A percentile compares a stretch with the other conserved stretches of the same genome.
These are phyloP conservation scores for Heterotis niloticus DNA, from an alignment of 2,113 vertebrate genomes.

Conservation along the genomic window DNA sequence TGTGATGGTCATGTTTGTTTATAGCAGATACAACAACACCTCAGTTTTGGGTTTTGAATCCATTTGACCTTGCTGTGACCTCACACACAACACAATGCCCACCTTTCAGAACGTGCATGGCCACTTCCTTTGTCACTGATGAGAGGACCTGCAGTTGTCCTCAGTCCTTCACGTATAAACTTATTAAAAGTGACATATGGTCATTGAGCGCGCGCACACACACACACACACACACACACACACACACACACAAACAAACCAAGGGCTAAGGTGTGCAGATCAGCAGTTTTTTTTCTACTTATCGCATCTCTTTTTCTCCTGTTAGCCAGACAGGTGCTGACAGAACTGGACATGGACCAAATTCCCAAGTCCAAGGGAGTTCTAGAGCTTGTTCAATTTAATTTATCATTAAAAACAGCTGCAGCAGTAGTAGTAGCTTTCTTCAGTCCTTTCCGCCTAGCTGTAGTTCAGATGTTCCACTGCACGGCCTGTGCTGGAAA, in stretches of 20 bases:
- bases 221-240: no score
- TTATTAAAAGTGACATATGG: no score
- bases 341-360: neutral
- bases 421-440: neutral
- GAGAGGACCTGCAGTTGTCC: neutral
- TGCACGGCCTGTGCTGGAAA: slow-evolving; percentile 28
- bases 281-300: no score
- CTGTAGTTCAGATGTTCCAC: slow-evolving; percentile 44
- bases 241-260: neutral
- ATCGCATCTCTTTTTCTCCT: no score
- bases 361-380: neutral
- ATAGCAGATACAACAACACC: neutral
- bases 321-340: neutral
- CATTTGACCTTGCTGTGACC: slow-evolving; percentile 14
- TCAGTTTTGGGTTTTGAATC: neutral
- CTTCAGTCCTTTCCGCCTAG: no score
- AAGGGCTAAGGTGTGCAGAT: neutral
- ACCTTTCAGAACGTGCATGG: neutral
- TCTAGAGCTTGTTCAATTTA: neutral
- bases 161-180: neutral
- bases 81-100: neutral
- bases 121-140: neutral
- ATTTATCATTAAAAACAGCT: neutral
- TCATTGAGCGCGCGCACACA: neutral
- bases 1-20: neutral